Base-by-base conservation (phyloP, 2,888 invertebrate genomes). In the Dendrolimus pini region DNA sequence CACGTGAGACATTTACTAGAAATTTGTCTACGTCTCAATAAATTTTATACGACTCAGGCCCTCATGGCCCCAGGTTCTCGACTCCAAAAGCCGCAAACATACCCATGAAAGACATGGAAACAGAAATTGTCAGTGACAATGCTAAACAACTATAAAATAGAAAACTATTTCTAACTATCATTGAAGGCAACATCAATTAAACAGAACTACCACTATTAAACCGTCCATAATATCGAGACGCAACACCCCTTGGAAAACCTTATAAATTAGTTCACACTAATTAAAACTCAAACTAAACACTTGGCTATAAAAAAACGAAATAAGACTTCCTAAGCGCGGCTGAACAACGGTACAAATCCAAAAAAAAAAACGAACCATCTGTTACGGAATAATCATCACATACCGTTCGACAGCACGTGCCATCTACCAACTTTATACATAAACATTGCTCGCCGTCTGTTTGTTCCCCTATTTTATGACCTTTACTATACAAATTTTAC, bases 401-500 rank as follows among this genome's bases (percentile, higher is more conserved):
- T 68, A 67, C 66, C 63, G 62, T 61, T 66, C 69, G 64, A 70
- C 72, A 73, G 85, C 89, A 84, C 87, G 88, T 85, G 88, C 87
- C 83, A 65, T 70, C 41, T 53, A 18, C 54, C 42, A 14, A 53
- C 12, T 41, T 42, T 7, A 41, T 47, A 47, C 47, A 47, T 47
- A 47, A 47, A 47, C 55, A 59, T 56, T 54, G 56, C 54, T 55
- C 58, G 56, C 55, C 54, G 55, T 54, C 58, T 53, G 56, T 41
- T 52, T 55, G 54, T 56, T 56, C 57, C 58, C 68, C 74, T 69
- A 72, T 70, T 71, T 70, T 62, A 68, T 59, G 65, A 66, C 61
- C 47, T 53, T 41, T 54, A 60, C 63, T 60, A 63, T 42, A 55
- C 61, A 64, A 66, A 8, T 10, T 12, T 47, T 47, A 47, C 9